phyloP scores from a whole-genome alignment of 2,113 vertebrate genomes.

The Tachysurus fulvidraco region DNA sequence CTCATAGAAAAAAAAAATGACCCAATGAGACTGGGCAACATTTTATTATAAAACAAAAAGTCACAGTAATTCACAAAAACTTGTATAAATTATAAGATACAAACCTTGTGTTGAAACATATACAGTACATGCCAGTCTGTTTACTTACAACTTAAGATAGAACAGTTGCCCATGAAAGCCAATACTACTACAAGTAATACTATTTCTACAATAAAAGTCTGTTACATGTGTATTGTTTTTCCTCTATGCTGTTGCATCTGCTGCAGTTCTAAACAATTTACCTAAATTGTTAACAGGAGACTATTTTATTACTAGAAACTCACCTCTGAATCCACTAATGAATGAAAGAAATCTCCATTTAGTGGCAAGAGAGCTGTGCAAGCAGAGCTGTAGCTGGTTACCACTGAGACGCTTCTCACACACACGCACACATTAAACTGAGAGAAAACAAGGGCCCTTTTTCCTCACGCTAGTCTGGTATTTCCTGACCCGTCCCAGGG shows the following conservation, averaged over 20 bases:
- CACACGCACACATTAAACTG: slow-evolving; percentile 26
- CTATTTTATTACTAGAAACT: slow-evolving; percentile 21
- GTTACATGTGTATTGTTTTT: background rate
- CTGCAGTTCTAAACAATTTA: background rate
- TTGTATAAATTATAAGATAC: background rate
- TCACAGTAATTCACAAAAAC: background rate
- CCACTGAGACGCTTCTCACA: slow-evolving; percentile 24
- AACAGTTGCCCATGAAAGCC: background rate
- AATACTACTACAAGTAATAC: no score
- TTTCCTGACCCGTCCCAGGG: slow-evolving; percentile 82
- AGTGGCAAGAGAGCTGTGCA: slow-evolving; percentile 7
- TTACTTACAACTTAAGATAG: background rate
- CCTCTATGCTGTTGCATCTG: background rate
- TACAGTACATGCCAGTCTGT: background rate
- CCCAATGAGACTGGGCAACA: background rate
- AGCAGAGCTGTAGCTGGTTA: slow-evolving; percentile 39
- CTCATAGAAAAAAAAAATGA: background rate
- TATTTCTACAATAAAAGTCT: background rate
- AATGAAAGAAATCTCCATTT: slow-evolving; percentile 42
- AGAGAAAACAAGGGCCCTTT: slow-evolving; percentile 50
- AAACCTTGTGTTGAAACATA: background rate
- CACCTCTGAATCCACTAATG: slow-evolving; percentile 26
- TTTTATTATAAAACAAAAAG: background rate
- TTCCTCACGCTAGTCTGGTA: slow-evolving; percentile 81
- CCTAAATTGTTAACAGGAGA: slow-evolving; percentile 1